These are phyloP conservation scores for Nasalis larvatus DNA, from an alignment of 2,113 vertebrate genomes.

Conservation along the genomic window DNA sequence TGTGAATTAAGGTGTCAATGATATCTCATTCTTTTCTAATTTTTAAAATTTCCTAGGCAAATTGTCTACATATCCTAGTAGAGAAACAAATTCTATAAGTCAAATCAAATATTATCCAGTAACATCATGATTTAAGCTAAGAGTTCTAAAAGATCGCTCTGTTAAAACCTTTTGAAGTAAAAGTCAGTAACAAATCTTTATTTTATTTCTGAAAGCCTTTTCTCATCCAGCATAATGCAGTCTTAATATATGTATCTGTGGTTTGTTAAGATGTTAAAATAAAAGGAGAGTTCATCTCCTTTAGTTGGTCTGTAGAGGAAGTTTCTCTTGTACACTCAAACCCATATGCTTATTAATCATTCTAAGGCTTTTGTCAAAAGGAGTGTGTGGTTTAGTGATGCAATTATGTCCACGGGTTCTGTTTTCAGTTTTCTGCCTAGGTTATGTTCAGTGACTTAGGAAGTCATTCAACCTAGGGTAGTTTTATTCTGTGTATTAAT, in stretches of 20 bases:
- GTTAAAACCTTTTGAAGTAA: background rate
- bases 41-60: background rate
- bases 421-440: background rate
- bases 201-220: conserved; percentile 27
- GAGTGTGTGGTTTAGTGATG: background rate
- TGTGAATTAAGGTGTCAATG: background rate
- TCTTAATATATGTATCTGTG: conserved; percentile 60
- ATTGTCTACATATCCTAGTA: background rate
- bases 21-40: background rate
- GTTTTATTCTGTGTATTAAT: background rate
- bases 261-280: conserved; percentile 44
- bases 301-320: conserved; percentile 7
- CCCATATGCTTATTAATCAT: conserved; percentile 14
- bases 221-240: background rate
- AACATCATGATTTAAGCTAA: background rate
- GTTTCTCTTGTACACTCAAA: background rate
- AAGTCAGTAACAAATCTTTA: background rate
- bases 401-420: background rate
- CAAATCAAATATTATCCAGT: background rate
- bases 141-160: background rate
- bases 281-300: background rate
- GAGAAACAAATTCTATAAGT: background rate
- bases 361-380: background rate
- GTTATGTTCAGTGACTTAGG: background rate
- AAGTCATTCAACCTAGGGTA: background rate